Conservation (phyloP, 1,140 invertebrate genomes). For the Drosophila pseudoobscura region DNA sequence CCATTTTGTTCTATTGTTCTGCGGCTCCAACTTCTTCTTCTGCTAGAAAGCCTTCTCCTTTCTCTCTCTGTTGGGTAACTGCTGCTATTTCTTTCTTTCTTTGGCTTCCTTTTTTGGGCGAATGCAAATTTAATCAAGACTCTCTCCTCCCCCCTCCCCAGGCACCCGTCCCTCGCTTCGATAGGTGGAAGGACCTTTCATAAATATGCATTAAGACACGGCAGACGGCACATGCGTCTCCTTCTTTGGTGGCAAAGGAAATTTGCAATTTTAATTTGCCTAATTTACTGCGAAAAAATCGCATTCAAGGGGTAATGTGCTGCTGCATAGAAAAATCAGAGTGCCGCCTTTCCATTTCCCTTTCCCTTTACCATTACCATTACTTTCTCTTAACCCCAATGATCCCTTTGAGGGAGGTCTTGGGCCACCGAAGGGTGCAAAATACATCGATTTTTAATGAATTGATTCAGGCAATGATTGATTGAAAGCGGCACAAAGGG, state of each 20-base stretch:
- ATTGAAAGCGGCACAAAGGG: constrained; percentile 8
- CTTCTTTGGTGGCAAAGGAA: not conserved
- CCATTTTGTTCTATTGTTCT: constrained; percentile 15
- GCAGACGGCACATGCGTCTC: too few species aligned
- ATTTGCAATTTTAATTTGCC: constrained; percentile 49
- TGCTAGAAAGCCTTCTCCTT: not conserved
- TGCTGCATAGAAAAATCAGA: not conserved
- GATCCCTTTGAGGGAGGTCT: too few species aligned
- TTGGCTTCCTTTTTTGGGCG: not conserved
- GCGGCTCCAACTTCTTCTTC: not conserved
- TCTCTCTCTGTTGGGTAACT: not conserved
- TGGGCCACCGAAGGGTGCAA: not conserved
- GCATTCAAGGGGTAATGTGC: constrained; percentile 1
- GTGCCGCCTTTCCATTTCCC: not conserved
- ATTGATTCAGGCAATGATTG: constrained; percentile 44
- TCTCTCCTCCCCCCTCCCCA: too few species aligned
- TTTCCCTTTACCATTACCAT: not conserved
- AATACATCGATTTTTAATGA: constrained; percentile 15
- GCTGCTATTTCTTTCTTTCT: not conserved
- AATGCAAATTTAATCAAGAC: constrained; percentile 21
- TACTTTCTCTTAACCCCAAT: not conserved
- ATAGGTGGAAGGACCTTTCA: constrained; percentile 12
- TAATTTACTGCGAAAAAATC: constrained; percentile 44
- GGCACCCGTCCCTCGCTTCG: not conserved
- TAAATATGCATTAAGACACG: constrained; percentile 33